Evolutionary conservation across 2,113 vertebrate species (phyloP).

Genomic region (Platichthys flesus): DNA sequence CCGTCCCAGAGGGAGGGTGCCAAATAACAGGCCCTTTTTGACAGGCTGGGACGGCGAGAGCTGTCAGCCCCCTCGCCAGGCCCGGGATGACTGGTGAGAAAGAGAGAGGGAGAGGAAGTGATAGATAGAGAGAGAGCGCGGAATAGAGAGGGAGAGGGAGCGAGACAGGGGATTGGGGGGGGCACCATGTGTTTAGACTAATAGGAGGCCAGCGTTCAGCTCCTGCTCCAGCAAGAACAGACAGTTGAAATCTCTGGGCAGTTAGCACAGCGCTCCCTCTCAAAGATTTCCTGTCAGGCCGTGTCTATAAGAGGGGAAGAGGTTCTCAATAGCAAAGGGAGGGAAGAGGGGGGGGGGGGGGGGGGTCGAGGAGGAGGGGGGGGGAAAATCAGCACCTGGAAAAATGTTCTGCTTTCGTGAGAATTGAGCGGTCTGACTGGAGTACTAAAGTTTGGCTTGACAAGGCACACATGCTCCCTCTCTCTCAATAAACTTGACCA

Average conservation of each 20-base stretch:
- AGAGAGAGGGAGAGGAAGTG: slow-evolving; percentile 46
- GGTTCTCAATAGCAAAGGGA: slow-evolving; percentile 90
- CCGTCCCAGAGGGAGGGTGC: slow-evolving; percentile 84
- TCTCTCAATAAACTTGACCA: slow-evolving; percentile 20
- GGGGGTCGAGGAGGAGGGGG: slow-evolving; percentile 22
- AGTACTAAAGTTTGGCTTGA: slow-evolving; percentile 85
- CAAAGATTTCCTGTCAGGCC: slow-evolving; percentile 99
- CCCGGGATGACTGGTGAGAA: slow-evolving; percentile 79
- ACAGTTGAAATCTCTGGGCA: slow-evolving; percentile 99
- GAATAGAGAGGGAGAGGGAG: slow-evolving; percentile 37
- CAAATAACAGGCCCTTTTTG: slow-evolving; percentile 90
- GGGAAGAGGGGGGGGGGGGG: slow-evolving; percentile 46
- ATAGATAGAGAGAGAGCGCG: slow-evolving; percentile 43
- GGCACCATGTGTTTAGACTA: slow-evolving; percentile 95
- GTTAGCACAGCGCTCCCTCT: slow-evolving; percentile 93
- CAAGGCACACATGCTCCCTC: slow-evolving; percentile 13
- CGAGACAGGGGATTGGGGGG: slow-evolving; percentile 84
- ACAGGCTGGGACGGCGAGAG: slow-evolving; percentile 91
- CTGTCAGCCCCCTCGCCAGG: slow-evolving; percentile 90
- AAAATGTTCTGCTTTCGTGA: slow-evolving; percentile 86
- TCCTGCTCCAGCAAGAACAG: slow-evolving; percentile 96
- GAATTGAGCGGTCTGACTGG: slow-evolving; percentile 75
- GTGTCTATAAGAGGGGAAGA: slow-evolving; percentile 94
- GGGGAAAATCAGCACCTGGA: slow-evolving; percentile 69
- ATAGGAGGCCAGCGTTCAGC: slow-evolving; percentile 95